These are phyloP conservation scores for Hirtodrosophila duncani DNA, from an alignment of 2,888 invertebrate species.

Conservation along the genomic window DNA sequence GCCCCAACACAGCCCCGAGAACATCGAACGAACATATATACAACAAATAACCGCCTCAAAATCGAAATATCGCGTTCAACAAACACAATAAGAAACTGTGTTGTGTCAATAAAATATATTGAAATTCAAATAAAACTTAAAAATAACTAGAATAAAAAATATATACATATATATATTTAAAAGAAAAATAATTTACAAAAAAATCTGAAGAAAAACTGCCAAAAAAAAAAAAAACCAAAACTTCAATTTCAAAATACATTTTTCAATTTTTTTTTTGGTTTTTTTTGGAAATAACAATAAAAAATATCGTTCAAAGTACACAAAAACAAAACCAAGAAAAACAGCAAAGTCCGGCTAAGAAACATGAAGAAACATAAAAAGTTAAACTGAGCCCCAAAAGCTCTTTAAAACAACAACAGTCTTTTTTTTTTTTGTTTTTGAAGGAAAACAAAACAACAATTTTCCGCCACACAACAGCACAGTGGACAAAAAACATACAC, in stretches of 20 bases:
- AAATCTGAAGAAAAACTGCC: background rate
- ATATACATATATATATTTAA: constrained; percentile 17
- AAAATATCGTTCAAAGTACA: background rate
- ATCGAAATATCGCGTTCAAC: too few relatives aligned
- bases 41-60: too few relatives aligned
- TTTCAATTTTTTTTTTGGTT: constrained; percentile 37
- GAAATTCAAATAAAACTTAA: constrained; percentile 1
- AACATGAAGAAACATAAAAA: constrained; percentile 64
- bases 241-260: background rate
- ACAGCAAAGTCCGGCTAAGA: constrained; percentile 5
- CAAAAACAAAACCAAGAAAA: constrained; percentile 1
- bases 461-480: constrained; percentile 31
- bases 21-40: too few relatives aligned
- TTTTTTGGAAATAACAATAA: constrained; percentile 38
- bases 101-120: constrained; percentile 19
- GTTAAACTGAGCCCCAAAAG: constrained; percentile 51
- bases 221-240: constrained; percentile 3
- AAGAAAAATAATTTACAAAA: constrained; percentile 5
- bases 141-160: background rate
- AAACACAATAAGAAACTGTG: constrained; percentile 25
- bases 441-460: constrained; percentile 30
- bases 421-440: constrained; percentile 19
- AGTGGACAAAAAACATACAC: constrained; percentile 59
- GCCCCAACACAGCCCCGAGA: too few relatives aligned
- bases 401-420: constrained; percentile 22